Evolutionary conservation across 2,113 vertebrate genomes (phyloP).

Genomic region (Corydoras sp.): DNA sequence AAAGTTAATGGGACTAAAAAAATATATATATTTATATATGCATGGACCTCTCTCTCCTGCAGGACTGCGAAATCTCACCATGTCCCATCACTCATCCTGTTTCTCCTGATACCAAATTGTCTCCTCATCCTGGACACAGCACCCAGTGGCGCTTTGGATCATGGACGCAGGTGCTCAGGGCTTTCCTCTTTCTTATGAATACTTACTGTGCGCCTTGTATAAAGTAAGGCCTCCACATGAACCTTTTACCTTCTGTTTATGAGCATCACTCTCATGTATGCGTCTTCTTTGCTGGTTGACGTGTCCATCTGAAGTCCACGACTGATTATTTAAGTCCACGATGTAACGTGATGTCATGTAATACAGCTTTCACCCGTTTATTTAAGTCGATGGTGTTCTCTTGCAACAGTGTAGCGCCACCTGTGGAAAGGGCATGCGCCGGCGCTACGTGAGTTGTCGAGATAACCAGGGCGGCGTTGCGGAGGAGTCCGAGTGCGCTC

Average conservation of each 20-base stretch:
- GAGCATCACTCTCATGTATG: no score
- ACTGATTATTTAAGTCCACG: no score
- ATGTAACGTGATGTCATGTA: neutral
- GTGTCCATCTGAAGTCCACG: no score
- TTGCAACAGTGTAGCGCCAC: constrained; percentile 83
- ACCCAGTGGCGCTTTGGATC: constrained; percentile 98
- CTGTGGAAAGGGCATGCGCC: constrained; percentile 87
- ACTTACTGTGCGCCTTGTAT: neutral
- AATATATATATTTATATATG: no score
- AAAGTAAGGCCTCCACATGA: no score
- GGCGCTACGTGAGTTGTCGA: constrained; percentile 95
- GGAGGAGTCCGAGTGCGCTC: constrained; percentile 77
- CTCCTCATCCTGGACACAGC: constrained; percentile 64
- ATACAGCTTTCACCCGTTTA: neutral
- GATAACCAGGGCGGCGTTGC: constrained; percentile 92
- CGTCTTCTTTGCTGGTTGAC: no score
- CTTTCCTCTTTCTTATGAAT: constrained; percentile 2
- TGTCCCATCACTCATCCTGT: constrained; percentile 75
- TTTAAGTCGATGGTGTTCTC: neutral
- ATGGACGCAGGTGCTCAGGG: constrained; percentile 85
- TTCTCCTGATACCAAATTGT: constrained; percentile 71
- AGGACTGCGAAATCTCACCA: constrained; percentile 88
- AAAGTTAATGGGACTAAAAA: no score
- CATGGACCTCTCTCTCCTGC: neutral
- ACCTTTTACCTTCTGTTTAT: no score